phyloP scores from a whole-genome alignment of 1,140 invertebrate genomes.

The Heliconius nattereri region DNA sequence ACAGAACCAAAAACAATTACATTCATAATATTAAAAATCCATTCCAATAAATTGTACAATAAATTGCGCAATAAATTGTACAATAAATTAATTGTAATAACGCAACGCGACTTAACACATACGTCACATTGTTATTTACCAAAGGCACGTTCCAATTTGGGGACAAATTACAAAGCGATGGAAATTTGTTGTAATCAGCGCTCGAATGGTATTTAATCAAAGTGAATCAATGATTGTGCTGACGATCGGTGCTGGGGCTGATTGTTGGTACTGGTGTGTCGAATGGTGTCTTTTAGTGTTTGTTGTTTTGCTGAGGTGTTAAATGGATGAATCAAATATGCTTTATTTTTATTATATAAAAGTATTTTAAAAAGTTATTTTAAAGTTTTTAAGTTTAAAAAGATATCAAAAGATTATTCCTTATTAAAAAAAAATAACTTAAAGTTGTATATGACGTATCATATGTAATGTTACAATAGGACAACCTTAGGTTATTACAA shows the following conservation, averaged over 20 bases:
- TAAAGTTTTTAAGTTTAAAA: too few species aligned
- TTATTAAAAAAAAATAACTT: too few species aligned
- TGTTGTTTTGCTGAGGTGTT: too few species aligned
- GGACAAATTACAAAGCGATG: slow-evolving; percentile 62
- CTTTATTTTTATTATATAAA: too few species aligned
- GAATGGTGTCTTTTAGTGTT: neutral
- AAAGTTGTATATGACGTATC: too few species aligned
- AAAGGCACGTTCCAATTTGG: slow-evolving; percentile 40
- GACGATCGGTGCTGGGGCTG: slow-evolving; percentile 26
- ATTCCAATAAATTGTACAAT: neutral
- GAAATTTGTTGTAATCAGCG: slow-evolving; percentile 67
- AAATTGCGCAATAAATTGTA: slow-evolving; percentile 5
- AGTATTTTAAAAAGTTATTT: too few species aligned
- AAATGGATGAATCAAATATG: too few species aligned
- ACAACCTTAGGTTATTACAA: too few species aligned
- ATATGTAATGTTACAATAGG: too few species aligned
- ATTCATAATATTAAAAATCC: slow-evolving; percentile 16
- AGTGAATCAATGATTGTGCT: slow-evolving; percentile 57
- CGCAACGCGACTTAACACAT: slow-evolving; percentile 22
- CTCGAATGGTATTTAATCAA: slow-evolving; percentile 68
- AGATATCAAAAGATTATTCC: too few species aligned
- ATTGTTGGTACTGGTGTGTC: neutral
- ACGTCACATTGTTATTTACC: slow-evolving; percentile 38
- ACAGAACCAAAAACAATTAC: neutral
- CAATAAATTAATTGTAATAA: slow-evolving; percentile 24